Conservation (phyloP, 2,113 vertebrate genomes). For the Chaetodon auriga region DNA sequence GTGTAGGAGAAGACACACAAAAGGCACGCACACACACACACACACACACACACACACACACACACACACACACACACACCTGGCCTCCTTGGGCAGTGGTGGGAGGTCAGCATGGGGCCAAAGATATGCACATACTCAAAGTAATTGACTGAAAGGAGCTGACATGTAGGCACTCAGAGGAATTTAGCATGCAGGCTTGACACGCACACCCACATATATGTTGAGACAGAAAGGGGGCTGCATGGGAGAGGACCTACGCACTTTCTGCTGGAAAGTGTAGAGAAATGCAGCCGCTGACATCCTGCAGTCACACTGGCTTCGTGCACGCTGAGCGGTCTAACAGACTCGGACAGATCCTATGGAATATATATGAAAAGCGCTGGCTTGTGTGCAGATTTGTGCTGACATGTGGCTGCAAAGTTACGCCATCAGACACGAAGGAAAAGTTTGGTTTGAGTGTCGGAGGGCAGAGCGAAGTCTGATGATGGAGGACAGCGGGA, state of each 20-base stretch:
- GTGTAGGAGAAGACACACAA: neutral
- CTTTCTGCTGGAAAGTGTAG: slow-evolving; percentile 1
- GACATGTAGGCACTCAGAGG: slow-evolving; percentile 57
- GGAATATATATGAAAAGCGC: slow-evolving; percentile 29
- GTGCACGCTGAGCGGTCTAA: neutral
- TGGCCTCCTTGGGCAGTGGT: slow-evolving; percentile 10
- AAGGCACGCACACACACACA: neutral
- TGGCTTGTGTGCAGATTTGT: slow-evolving; percentile 4
- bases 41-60: neutral
- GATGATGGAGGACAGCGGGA: neutral
- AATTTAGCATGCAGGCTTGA: slow-evolving; percentile 52
- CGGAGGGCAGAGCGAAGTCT: neutral
- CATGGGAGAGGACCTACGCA: slow-evolving; percentile 1
- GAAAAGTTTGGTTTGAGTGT: slow-evolving; percentile 1
- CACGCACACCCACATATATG: slow-evolving; percentile 43
- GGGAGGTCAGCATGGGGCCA: slow-evolving; percentile 30
- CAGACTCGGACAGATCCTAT: slow-evolving; percentile 41
- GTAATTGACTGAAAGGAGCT: slow-evolving; percentile 51
- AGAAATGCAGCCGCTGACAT: slow-evolving; percentile 21
- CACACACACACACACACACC: slow-evolving; percentile 10
- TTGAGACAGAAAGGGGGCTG: slow-evolving; percentile 44
- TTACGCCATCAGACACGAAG: neutral
- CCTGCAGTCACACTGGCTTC: slow-evolving; percentile 1
- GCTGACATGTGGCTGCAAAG: slow-evolving; percentile 10
- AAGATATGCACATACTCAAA: slow-evolving; percentile 34